phyloP scores from a whole-genome alignment of 1,140 invertebrate species.

The Leptopilina boulardi region DNA sequence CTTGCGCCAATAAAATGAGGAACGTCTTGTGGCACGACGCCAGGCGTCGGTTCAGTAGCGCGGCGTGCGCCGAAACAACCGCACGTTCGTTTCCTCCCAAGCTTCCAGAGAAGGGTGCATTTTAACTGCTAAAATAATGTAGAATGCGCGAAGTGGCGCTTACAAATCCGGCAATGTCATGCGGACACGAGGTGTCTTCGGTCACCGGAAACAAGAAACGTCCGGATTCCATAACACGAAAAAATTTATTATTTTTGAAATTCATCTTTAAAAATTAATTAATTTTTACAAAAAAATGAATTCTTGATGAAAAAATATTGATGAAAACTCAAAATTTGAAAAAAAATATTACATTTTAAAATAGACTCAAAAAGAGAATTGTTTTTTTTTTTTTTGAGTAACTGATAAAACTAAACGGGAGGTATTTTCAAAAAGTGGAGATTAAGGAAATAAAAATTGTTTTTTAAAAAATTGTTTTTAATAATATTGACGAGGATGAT shows the following conservation, averaged over 20 bases:
- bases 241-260: not conserved
- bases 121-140: slow-evolving; percentile 48
- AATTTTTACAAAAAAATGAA: too few species aligned
- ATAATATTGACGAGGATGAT: slow-evolving; percentile 1
- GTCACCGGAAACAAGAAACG: not conserved
- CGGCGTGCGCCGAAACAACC: slow-evolving; percentile 74
- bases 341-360: too few species aligned
- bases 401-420: not conserved
- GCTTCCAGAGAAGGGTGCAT: slow-evolving; percentile 43
- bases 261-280: not conserved
- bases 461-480: slow-evolving; percentile 5
- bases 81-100: slow-evolving; percentile 62
- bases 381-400: too few species aligned
- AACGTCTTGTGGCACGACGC: slow-evolving; percentile 61
- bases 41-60: slow-evolving; percentile 72
- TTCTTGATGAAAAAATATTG: too few species aligned
- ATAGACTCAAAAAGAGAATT: too few species aligned
- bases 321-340: too few species aligned
- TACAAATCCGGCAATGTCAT: slow-evolving; percentile 4
- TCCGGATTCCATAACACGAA: not conserved
- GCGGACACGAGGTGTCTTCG: slow-evolving; percentile 28
- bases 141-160: slow-evolving; percentile 21
- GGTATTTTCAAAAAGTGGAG: not conserved
- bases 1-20: slow-evolving; percentile 60
- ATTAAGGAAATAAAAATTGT: not conserved